Conservation (phyloP, 2,113 vertebrate genomes). For the Xenotilapia longispinis region DNA sequence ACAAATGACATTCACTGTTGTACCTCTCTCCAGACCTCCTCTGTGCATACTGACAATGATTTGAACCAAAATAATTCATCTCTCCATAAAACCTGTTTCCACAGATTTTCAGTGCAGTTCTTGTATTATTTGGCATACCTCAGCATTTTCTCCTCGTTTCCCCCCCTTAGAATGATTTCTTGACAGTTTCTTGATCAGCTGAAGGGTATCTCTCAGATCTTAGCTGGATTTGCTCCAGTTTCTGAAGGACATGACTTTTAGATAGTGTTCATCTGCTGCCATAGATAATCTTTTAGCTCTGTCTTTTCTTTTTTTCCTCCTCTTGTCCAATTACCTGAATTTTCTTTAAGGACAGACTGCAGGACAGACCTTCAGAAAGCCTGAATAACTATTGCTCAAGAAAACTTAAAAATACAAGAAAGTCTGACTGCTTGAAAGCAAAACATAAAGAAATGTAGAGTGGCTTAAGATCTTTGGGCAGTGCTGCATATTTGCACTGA, state of each 20-base stretch:
- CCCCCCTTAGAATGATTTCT: not conserved
- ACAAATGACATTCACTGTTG: not conserved
- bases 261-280: not conserved
- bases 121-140: not conserved
- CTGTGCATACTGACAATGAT: not conserved
- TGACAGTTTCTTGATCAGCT: not conserved
- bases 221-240: not conserved
- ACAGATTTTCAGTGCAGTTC: not conserved
- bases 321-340: not conserved
- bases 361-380: not conserved
- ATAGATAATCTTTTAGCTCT: not conserved
- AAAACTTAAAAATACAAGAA: not conserved
- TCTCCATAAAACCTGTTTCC: not conserved
- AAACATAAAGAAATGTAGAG: not conserved
- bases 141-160: not conserved
- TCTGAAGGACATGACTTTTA: not conserved
- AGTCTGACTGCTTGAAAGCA: not conserved
- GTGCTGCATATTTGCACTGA: not conserved
- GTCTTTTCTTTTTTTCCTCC: not conserved
- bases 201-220: not conserved
- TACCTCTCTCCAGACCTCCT: not conserved
- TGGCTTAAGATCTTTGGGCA: not conserved
- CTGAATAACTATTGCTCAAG: not conserved
- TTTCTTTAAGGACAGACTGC: not conserved
- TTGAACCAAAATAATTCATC: not conserved